Base-by-base conservation (phyloP, 2,113 vertebrate genomes). In the Phylloscopus whistleri region DNA sequence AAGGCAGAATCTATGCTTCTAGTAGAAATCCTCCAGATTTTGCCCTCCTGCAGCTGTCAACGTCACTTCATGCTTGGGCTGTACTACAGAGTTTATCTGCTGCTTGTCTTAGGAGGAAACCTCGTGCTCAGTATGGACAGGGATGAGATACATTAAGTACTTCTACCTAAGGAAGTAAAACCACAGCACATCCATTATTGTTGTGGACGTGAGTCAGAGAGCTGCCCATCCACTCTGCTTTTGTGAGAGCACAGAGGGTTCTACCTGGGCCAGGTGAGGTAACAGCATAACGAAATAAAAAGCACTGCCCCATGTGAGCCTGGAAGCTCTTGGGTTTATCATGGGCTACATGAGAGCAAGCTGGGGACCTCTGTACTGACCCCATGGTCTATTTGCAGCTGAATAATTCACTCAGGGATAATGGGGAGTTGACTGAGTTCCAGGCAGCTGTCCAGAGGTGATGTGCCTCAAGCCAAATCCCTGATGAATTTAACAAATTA, bases 91-190 rank as follows among this genome's bases (percentile, higher is more conserved):
- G n/a, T 44, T 2, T 49, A 53, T 66, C 23, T 60, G 39, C 26
- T 73, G 19, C 44, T 56, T 69, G 24, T 37, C 53, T 79, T 60
- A 52, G 48, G 33, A 62, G 69, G 70, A 85, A 82, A 87, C 27
- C 9, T 85, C 0, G 0, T n/a, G n/a, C 3, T 68, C 27, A 16
- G 2, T 10, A 4, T 13, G 37, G 49, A 9, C 41, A 58, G 14
- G 10, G 39, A 33, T 24, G 59, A 59, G 31, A 67, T 8, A n/a
- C 31, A 8, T 33, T 35, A 18, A 16, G 33, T 75, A 20, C 8
- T 86, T 59, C 43, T 52, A 21, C 23, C 33, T 35, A 22, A 67
- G 27, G 19, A 52, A 55, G 16, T 35, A 5, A 58, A 83, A 60
- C 26, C 3, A 18, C 58, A 59, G 58, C n/a, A 59, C 16, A 37